A percentile compares a stretch with the other conserved stretches of the same genome.
These are phyloP conservation scores for Cavia aperea DNA, from an alignment of 2,113 vertebrate genomes.

Conservation along the genomic window DNA sequence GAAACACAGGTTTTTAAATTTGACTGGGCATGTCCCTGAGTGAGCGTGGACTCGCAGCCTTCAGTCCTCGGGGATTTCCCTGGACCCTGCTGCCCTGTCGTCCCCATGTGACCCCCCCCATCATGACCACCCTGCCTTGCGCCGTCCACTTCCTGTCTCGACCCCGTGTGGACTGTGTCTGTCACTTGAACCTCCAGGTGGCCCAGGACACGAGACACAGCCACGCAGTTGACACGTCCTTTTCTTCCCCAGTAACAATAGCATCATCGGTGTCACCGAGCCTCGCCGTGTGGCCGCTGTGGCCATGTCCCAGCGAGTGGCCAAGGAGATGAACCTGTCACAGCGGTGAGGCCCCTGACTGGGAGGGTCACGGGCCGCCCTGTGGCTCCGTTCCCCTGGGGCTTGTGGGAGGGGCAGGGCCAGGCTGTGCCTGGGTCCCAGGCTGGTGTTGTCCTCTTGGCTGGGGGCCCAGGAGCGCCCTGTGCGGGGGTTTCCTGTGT, in stretches of 20 bases:
- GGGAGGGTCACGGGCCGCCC: accelerated
- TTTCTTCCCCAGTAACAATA: constrained; percentile 68
- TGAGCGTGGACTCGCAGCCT: too few relatives aligned
- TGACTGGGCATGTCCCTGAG: background rate
- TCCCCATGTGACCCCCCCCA: too few relatives aligned
- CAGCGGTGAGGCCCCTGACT: constrained; percentile 77
- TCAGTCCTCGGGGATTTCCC: background rate
- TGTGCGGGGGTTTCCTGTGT: accelerated
- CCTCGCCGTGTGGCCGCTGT: constrained; percentile 93
- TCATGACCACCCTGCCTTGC: background rate
- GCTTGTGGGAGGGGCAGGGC: accelerated
- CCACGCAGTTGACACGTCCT: accelerated
- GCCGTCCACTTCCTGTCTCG: accelerated
- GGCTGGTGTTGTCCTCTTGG: too few relatives aligned
- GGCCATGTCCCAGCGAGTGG: constrained; percentile 95
- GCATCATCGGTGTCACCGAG: constrained; percentile 90
- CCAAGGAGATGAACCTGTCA: constrained; percentile 93
- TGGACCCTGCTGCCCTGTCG: background rate
- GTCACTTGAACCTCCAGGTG: accelerated
- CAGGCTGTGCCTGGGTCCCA: accelerated
- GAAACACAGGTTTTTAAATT: background rate
- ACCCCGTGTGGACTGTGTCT: background rate
- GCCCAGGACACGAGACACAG: accelerated
- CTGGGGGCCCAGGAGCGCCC: too few relatives aligned
- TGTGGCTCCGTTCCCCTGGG: background rate